Evolutionary conservation across 2,888 invertebrate genomes (phyloP).

Genomic region (Cephus rjabovi): DNA sequence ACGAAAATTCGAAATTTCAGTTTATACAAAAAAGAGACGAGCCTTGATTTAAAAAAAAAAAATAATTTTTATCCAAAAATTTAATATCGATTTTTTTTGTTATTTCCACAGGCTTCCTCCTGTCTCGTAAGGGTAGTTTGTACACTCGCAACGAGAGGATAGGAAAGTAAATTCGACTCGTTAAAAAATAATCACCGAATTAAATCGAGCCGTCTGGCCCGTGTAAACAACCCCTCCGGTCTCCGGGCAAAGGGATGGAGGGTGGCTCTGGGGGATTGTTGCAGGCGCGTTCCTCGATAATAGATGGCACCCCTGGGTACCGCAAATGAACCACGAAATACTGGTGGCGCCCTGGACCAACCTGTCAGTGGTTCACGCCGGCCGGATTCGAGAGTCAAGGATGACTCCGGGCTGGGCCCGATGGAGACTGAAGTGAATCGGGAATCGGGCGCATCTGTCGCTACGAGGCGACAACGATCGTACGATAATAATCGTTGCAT

Average conservation of each 20-base stretch:
- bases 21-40: no score
- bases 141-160: no score
- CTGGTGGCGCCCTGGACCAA: slow-evolving; percentile 61
- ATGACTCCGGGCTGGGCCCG: slow-evolving; percentile 36
- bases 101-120: no score
- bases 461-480: slow-evolving; percentile 1
- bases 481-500: slow-evolving; percentile 9
- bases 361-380: slow-evolving; percentile 50
- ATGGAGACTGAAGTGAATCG: background rate
- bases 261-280: slow-evolving; percentile 29
- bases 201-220: slow-evolving; percentile 59
- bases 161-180: slow-evolving; percentile 36
- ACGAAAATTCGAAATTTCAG: no score
- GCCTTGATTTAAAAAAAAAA: no score
- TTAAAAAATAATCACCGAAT: slow-evolving; percentile 67
- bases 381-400: no score
- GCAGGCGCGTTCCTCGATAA: slow-evolving; percentile 54
- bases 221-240: slow-evolving; percentile 60
- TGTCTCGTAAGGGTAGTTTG: no score
- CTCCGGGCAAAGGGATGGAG: slow-evolving; percentile 14
- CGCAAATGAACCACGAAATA: slow-evolving; percentile 68
- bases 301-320: slow-evolving; percentile 67
- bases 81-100: no score
- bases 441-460: slow-evolving; percentile 54
- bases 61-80: no score